A percentile compares a stretch with the other conserved stretches of the same genome.
These are phyloP conservation scores for Leucophenga varia DNA, from an alignment of 1,140 invertebrate genomes.

Conservation along the genomic window DNA sequence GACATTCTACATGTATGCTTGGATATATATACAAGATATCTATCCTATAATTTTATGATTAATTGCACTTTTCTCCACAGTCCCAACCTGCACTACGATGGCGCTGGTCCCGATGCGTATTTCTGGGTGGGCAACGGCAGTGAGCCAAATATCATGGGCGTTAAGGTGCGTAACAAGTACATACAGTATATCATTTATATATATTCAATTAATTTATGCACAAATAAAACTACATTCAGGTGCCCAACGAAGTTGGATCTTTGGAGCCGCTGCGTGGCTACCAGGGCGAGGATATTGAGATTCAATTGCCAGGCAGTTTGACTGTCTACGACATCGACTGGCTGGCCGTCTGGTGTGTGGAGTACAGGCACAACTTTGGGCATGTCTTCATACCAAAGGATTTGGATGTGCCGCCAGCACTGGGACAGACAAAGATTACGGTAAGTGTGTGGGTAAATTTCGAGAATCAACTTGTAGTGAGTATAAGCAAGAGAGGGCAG, in stretches of 20 bases:
- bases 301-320: constrained; percentile 78
- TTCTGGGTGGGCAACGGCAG: constrained; percentile 90
- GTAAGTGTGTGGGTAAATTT: constrained; percentile 66
- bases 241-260: constrained; percentile 85
- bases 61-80: constrained; percentile 59
- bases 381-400: constrained; percentile 86
- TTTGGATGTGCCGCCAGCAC: constrained; percentile 83
- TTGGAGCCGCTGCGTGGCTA: constrained; percentile 77
- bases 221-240: too few species aligned
- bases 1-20: constrained; percentile 71
- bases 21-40: too few species aligned
- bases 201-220: too few species aligned
- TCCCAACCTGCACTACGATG: constrained; percentile 89
- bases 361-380: constrained; percentile 86
- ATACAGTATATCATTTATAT: too few species aligned
- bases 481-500: too few species aligned
- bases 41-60: too few species aligned
- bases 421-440: constrained; percentile 86
- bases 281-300: constrained; percentile 87
- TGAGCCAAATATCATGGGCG: constrained; percentile 79
- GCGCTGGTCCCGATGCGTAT: constrained; percentile 84
- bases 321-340: constrained; percentile 91
- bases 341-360: constrained; percentile 86
- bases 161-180: constrained; percentile 65
- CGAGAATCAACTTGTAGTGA: too few species aligned